These are phyloP conservation scores for Lepilemur septentrionalis DNA, from an alignment of 2,797 vertebrate genomes.

Conservation along the genomic window DNA sequence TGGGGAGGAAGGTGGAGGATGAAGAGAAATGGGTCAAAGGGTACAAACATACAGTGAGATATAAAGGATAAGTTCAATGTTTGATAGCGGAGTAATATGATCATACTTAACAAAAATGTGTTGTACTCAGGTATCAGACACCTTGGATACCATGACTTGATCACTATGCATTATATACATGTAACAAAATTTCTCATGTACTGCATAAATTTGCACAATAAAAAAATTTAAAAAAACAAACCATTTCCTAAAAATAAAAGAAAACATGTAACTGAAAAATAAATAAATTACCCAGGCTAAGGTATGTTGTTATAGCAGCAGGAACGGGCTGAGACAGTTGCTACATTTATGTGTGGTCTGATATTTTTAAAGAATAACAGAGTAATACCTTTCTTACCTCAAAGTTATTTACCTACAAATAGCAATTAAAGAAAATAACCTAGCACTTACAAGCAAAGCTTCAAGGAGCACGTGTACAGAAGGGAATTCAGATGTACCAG, in stretches of 20 bases:
- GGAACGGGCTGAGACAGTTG: background rate
- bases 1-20: background rate
- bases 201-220: background rate
- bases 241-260: background rate
- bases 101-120: background rate
- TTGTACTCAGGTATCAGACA: background rate
- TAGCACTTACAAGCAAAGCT: background rate
- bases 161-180: background rate
- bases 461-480: background rate
- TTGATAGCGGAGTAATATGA: background rate
- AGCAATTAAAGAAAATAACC: background rate
- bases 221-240: background rate
- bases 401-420: background rate
- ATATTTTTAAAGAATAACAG: background rate
- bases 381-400: background rate
- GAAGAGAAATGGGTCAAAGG: background rate
- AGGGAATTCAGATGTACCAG: background rate
- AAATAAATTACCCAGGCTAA: background rate
- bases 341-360: background rate
- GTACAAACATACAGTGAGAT: background rate
- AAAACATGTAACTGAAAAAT: background rate
- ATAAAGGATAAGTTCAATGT: background rate
- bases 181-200: background rate
- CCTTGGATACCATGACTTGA: background rate
- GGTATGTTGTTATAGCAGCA: background rate